Evolutionary conservation across 2,797 vertebrate genomes (phyloP).

Genomic region (Thaleichthys pacificus): DNA sequence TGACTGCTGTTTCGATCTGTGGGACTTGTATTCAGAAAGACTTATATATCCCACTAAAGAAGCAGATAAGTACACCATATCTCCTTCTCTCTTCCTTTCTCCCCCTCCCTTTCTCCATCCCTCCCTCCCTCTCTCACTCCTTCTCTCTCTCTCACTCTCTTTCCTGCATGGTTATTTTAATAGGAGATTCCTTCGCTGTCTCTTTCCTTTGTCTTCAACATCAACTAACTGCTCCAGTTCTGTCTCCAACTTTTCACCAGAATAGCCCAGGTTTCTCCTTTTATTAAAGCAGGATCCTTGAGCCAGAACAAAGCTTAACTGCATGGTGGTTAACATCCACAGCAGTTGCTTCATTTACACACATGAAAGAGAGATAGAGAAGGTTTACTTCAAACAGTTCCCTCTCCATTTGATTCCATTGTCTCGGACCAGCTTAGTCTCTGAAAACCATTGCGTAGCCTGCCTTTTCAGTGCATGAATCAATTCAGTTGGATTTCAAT

Average conservation of each 20-base stretch:
- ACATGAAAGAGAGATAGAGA: constrained; percentile 48
- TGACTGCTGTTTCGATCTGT: too few species aligned
- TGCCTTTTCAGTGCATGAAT: constrained; percentile 40
- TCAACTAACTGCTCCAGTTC: constrained; percentile 50
- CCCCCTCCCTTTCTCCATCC: constrained; percentile 6
- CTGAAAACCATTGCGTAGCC: constrained; percentile 38
- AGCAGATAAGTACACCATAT: too few species aligned
- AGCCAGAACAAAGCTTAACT: constrained; percentile 21
- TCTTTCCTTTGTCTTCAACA: constrained; percentile 46
- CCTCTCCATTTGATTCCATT: constrained; percentile 52
- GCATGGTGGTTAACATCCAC: constrained; percentile 45
- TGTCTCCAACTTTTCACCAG: constrained; percentile 26
- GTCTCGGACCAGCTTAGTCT: constrained; percentile 37
- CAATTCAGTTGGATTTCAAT: constrained; percentile 44
- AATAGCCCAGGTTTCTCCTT: constrained; percentile 41
- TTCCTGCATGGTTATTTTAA: not conserved
- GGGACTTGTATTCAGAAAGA: too few species aligned
- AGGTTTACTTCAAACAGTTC: constrained; percentile 55
- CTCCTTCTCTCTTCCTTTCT: not conserved
- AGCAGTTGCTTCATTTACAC: constrained; percentile 51
- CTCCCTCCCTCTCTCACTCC: constrained; percentile 4
- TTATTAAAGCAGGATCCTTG: constrained; percentile 40
- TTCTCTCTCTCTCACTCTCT: constrained; percentile 32
- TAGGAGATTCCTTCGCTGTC: too few species aligned
- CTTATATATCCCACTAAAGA: too few species aligned